phyloP scores from a whole-genome alignment of 2,113 vertebrate genomes.

The Otis tarda region DNA sequence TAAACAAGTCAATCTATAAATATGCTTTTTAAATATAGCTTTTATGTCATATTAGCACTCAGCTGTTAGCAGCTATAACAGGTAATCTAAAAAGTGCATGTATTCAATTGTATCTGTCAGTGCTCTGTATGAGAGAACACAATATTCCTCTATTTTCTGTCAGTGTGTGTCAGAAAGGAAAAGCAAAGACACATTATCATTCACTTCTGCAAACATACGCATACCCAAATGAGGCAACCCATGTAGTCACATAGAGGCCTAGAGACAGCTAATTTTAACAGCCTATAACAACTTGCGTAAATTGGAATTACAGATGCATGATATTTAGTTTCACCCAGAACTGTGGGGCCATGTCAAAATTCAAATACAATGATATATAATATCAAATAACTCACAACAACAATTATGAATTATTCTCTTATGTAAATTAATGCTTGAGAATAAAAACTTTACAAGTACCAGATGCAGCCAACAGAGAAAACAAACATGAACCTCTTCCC shows the following conservation, averaged over 20 bases:
- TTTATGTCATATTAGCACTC: not conserved
- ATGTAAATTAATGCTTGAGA: conserved; percentile 1
- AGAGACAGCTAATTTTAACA: not conserved
- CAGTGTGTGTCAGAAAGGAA: not conserved
- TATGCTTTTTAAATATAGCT: not conserved
- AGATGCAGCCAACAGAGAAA: conserved; percentile 15
- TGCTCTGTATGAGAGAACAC: not conserved
- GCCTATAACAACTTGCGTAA: not conserved
- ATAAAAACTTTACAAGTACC: not conserved
- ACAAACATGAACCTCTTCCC: not conserved
- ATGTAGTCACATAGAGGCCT: not conserved
- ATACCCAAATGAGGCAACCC: not conserved
- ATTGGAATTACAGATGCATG: conserved; percentile 1
- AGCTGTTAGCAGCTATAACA: not conserved
- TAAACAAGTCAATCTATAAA: not conserved
- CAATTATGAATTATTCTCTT: conserved; percentile 23
- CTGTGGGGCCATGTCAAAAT: not conserved
- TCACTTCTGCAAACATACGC: not conserved
- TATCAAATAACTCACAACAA: conserved; percentile 12
- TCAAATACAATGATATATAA: not conserved
- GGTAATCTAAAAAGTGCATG: not conserved
- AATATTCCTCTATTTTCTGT: not conserved
- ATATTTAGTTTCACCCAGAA: not conserved
- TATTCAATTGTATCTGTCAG: not conserved
- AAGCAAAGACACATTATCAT: not conserved